Evolutionary conservation across 2,113 vertebrate genomes (phyloP).

Genomic region (Bostrychus sinensis): DNA sequence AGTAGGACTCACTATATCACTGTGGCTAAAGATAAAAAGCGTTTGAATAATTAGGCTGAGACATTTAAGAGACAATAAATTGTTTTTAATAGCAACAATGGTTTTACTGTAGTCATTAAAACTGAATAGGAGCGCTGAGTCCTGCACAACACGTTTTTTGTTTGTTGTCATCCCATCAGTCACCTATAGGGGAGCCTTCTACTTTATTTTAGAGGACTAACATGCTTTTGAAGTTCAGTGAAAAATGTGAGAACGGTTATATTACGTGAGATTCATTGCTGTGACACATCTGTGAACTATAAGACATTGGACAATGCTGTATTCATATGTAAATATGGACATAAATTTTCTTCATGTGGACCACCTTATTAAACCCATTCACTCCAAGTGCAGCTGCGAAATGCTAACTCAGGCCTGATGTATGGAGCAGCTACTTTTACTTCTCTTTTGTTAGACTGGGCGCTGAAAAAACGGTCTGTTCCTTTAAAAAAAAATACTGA

Average conservation of each 20-base stretch:
- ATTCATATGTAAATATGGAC: constrained; percentile 59
- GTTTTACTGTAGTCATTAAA: background rate
- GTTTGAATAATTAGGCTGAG: constrained; percentile 1
- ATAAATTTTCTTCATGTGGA: constrained; percentile 26
- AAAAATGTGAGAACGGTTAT: constrained; percentile 19
- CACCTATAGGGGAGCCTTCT: constrained; percentile 1
- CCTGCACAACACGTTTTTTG: background rate
- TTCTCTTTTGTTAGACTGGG: constrained; percentile 3
- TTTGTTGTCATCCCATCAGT: background rate
- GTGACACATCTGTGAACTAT: constrained; percentile 8
- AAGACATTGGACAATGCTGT: constrained; percentile 14
- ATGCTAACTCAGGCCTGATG: constrained; percentile 8
- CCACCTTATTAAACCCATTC: constrained; percentile 26
- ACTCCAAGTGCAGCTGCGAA: constrained; percentile 41
- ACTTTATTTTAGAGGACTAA: background rate
- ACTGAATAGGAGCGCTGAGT: background rate
- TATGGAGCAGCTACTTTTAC: constrained; percentile 22
- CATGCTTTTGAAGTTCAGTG: constrained; percentile 3
- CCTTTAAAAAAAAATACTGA: too few species aligned
- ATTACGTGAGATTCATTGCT: constrained; percentile 36
- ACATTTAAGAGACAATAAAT: background rate
- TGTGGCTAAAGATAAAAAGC: background rate
- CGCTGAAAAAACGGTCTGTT: too few species aligned
- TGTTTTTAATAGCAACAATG: constrained; percentile 6
- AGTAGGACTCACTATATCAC: constrained; percentile 4